Conservation (phyloP, 2,797 vertebrate genomes). For the Cyprinella venusta region DNA sequence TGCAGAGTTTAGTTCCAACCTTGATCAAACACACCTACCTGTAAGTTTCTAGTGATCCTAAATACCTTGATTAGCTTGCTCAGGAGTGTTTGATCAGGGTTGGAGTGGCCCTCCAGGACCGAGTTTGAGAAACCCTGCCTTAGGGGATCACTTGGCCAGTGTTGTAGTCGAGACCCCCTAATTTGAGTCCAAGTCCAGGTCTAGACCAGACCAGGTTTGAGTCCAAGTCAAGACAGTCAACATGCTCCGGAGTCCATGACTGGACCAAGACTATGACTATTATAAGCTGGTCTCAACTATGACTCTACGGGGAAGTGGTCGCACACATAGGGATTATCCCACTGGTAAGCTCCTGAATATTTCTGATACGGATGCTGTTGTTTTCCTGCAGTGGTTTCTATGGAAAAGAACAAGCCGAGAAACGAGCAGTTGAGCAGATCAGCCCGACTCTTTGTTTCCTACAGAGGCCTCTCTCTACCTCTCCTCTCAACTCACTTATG, state of each 20-base stretch:
- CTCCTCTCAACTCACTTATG: constrained; percentile 70
- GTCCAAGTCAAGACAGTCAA: not conserved
- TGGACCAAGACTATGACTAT: not conserved
- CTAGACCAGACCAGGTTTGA: not conserved
- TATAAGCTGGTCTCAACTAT: not conserved
- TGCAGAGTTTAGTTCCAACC: too few relatives aligned
- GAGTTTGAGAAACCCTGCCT: too few relatives aligned
- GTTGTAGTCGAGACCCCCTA: not conserved
- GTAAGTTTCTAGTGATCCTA: too few relatives aligned
- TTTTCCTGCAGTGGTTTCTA: not conserved
- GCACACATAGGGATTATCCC: not conserved
- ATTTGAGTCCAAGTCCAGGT: not conserved
- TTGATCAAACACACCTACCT: too few relatives aligned
- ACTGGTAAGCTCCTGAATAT: not conserved
- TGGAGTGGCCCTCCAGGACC: too few relatives aligned
- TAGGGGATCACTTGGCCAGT: not conserved
- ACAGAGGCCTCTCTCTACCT: constrained; percentile 71
- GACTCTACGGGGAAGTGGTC: not conserved
- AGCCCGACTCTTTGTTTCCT: constrained; percentile 63
- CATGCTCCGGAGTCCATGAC: not conserved
- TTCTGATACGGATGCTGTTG: not conserved
- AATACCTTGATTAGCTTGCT: too few relatives aligned
- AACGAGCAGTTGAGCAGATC: constrained; percentile 60
- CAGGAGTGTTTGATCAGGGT: too few relatives aligned
- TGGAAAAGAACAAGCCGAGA: constrained; percentile 48